Base-by-base conservation (phyloP, 2,113 vertebrate species). In the Melanerpes aurifrons region DNA sequence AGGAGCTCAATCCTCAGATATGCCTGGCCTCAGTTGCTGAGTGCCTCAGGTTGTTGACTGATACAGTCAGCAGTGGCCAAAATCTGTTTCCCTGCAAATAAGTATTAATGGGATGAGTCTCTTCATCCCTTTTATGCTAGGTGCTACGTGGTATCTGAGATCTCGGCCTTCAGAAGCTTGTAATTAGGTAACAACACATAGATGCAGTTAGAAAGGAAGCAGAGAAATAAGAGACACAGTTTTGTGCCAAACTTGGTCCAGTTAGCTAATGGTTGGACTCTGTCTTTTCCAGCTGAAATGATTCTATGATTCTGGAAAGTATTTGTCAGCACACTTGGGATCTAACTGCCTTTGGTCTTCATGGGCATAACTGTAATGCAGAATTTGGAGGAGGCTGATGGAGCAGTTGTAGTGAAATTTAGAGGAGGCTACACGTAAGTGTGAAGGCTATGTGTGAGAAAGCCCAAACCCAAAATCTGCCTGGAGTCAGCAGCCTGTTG, bases 401-500 rank as follows among this genome's bases (percentile, higher is more conserved):
- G 37, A 70, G 40, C 57, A 19, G 20, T 61, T 90, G 11, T 64
- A 62, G 35, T 31, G 56, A 89, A 75, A 69, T 79, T 88, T 58
- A 85, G 58, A 75, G 48, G 48, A 88, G 53, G 22, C 70, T 84
- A 40, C 56, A 67, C 8, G 5, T 31, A 54, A 73, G 57, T 35
- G 35, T 63, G 63, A 68, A 76, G 47, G 59, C 56, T 80, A 12
- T 43, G 47, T 0, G 0, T 81, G 86, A 92, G 79, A 93, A 89
- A 81, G 67, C 59, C 19, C 2, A 54, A 79, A 89, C 54, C 26
- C 43, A 7, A 68, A 86, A 78, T 86, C 62, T 91, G 50, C 89
- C 78, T 85, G 6, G 61, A 74, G 66, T 81, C 93, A 95, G 80
- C 86, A 84, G 61, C 50, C 31, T 76, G 78, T 81, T 97, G 90